Evolutionary conservation across 2,113 vertebrate genomes (phyloP).

Genomic region (Sminthopsis crassicaudata): DNA sequence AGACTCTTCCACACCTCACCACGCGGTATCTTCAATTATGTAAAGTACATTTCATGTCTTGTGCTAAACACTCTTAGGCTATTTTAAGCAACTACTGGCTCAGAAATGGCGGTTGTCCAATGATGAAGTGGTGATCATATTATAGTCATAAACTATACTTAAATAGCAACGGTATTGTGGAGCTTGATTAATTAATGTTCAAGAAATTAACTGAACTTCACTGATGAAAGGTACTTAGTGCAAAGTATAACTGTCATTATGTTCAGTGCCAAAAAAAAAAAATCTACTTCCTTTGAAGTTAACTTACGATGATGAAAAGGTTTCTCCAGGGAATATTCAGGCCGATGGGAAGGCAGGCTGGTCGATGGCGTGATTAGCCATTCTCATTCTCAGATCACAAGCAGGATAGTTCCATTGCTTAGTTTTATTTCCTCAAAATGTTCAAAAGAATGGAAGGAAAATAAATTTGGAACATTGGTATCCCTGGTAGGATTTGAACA

Average conservation of each 20-base stretch:
- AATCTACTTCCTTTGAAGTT: not conserved
- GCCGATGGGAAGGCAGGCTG: slow-evolving; percentile 37
- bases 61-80: not conserved
- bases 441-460: slow-evolving; percentile 10
- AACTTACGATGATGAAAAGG: slow-evolving; percentile 23
- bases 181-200: slow-evolving; percentile 29
- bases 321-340: not conserved
- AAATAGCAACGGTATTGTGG: slow-evolving; percentile 26
- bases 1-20: not conserved
- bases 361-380: not conserved
- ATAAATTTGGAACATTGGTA: slow-evolving; percentile 15
- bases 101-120: not conserved
- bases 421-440: slow-evolving; percentile 18
- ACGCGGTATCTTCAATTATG: not conserved
- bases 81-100: not conserved
- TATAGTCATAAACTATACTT: not conserved
- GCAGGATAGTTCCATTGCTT: slow-evolving; percentile 26
- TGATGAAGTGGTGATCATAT: not conserved
- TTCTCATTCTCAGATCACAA: not conserved
- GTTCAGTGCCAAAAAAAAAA: slow-evolving; percentile 18
- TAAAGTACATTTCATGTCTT: not conserved
- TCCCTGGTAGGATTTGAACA: not conserved
- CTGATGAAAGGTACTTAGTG: slow-evolving; percentile 39
- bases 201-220: slow-evolving; percentile 47
- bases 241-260: not conserved